Evolutionary conservation across 2,888 invertebrate species (phyloP).

Genomic region (Drosophila macrothrix): DNA sequence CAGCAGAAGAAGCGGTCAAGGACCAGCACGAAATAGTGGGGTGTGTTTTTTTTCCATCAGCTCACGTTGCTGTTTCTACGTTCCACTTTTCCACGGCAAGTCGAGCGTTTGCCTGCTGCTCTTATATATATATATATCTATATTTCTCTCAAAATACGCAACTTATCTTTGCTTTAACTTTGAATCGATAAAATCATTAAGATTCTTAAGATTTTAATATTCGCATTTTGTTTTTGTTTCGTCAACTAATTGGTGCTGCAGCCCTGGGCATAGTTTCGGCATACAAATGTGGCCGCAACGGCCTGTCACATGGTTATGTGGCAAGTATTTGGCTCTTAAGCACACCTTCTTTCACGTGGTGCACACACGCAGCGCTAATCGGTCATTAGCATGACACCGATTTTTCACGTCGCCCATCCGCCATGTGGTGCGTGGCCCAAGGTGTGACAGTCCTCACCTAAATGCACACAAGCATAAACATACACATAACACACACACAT

Average conservation of each 20-base stretch:
- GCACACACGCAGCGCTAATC: slow-evolving; percentile 63
- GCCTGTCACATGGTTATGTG: slow-evolving; percentile 10
- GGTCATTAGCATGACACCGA: slow-evolving; percentile 76
- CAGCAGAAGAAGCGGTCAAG: slow-evolving; percentile 5
- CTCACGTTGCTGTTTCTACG: background rate
- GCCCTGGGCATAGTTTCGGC: slow-evolving; percentile 9
- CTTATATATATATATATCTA: background rate
- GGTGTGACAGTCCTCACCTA: slow-evolving; percentile 7
- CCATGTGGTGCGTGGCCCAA: slow-evolving; percentile 41
- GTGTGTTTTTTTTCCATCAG: slow-evolving; percentile 13
- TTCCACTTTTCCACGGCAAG: background rate
- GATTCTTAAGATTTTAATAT: background rate
- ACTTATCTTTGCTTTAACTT: background rate
- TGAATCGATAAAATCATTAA: background rate
- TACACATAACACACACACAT: background rate
- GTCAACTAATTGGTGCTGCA: background rate
- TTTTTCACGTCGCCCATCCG: slow-evolving; percentile 65
- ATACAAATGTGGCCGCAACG: background rate
- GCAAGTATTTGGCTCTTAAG: slow-evolving; percentile 16
- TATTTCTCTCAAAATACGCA: background rate
- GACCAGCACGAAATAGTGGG: slow-evolving; percentile 20
- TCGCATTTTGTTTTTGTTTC: background rate
- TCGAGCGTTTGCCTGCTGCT: background rate
- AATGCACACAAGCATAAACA: background rate
- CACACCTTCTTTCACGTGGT: slow-evolving; percentile 26